Evolutionary conservation across 2,888 invertebrate genomes (phyloP).

Genomic region (Thymelicus acteon): DNA sequence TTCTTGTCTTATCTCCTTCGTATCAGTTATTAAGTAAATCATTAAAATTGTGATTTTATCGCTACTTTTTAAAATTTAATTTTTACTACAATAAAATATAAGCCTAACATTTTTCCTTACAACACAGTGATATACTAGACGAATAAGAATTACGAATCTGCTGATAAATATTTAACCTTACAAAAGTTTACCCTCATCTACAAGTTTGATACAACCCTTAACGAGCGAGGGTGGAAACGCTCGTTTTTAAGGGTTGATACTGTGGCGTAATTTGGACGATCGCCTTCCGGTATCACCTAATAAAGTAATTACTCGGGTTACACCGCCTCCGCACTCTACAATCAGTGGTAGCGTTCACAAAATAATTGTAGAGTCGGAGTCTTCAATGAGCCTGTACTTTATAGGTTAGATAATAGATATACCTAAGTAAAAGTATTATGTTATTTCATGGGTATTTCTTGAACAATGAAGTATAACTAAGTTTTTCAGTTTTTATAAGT

Average conservation of each 20-base stretch:
- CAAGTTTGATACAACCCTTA: constrained; percentile 33
- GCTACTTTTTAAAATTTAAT: too few relatives aligned
- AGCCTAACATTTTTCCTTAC: neutral
- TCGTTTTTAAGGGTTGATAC: constrained; percentile 41
- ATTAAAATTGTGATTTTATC: too few relatives aligned
- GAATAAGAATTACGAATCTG: neutral
- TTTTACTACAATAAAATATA: neutral
- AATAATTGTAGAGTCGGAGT: constrained; percentile 34
- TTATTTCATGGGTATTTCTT: too few relatives aligned
- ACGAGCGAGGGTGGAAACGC: constrained; percentile 34
- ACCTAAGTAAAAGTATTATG: too few relatives aligned
- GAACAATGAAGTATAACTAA: too few relatives aligned
- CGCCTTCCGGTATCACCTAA: constrained; percentile 66
- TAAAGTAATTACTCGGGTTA: constrained; percentile 69
- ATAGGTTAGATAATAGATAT: neutral
- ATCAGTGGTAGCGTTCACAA: constrained; percentile 44
- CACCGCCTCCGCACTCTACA: constrained; percentile 45
- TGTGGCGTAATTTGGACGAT: constrained; percentile 56
- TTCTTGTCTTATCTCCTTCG: too few relatives aligned
- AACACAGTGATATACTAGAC: neutral
- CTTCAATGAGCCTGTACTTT: neutral
- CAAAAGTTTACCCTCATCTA: constrained; percentile 40
- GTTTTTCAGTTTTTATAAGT: too few relatives aligned
- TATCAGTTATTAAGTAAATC: too few relatives aligned
- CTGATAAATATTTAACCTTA: constrained; percentile 29